A percentile compares a stretch with the other conserved stretches of the same genome.
These are phyloP conservation scores for Hyposmocoma kahamanoa DNA, from an alignment of 1,140 invertebrate genomes.

Conservation along the genomic window DNA sequence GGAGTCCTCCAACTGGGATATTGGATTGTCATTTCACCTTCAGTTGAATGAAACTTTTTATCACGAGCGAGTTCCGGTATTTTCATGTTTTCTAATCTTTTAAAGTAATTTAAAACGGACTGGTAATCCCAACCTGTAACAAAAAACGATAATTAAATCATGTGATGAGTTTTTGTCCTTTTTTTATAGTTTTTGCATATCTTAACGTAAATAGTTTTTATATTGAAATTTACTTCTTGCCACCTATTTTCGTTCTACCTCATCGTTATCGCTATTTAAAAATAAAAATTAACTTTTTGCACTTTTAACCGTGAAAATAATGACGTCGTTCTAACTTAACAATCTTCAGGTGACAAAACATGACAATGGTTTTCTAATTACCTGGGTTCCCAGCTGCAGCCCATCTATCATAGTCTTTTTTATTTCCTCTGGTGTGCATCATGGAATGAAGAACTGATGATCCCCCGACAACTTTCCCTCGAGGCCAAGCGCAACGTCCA, in stretches of 20 bases:
- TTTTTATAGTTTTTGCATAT: too few relatives aligned
- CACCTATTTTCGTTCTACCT: too few relatives aligned
- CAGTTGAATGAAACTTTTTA: conserved; percentile 65
- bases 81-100: conserved; percentile 77
- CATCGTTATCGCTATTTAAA: too few relatives aligned
- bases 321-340: too few relatives aligned
- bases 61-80: conserved; percentile 32
- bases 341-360: too few relatives aligned
- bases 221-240: too few relatives aligned
- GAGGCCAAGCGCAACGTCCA: conserved; percentile 75
- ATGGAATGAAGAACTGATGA: conserved; percentile 82
- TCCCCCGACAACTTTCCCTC: conserved; percentile 80
- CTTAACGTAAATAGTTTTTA: too few relatives aligned
- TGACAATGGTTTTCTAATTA: too few relatives aligned
- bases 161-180: neutral
- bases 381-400: conserved; percentile 74
- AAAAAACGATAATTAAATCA: neutral
- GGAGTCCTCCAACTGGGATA: conserved; percentile 78
- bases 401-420: conserved; percentile 79
- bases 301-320: too few relatives aligned
- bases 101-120: conserved; percentile 84
- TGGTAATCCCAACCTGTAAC: conserved; percentile 73
- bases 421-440: conserved; percentile 84
- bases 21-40: conserved; percentile 74
- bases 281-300: too few relatives aligned